These are phyloP conservation scores for Anisognathus igniventris DNA, from an alignment of 2,797 vertebrate species.

Conservation along the genomic window DNA sequence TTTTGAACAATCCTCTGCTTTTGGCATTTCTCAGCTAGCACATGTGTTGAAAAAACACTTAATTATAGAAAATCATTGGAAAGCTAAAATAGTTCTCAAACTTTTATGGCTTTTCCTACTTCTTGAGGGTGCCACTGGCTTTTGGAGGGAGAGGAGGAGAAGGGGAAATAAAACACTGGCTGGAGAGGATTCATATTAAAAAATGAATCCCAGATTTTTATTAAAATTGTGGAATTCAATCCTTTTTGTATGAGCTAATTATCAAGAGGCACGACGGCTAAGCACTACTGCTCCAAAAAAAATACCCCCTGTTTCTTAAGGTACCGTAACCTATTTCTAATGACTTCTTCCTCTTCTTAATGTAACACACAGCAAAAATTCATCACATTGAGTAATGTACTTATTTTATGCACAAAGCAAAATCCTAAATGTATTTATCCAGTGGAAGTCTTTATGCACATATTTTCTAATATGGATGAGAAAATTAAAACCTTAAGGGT, in stretches of 20 bases:
- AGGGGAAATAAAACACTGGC: background rate
- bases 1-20: conserved; percentile 44
- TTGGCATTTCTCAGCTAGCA: conserved; percentile 49
- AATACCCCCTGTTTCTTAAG: background rate
- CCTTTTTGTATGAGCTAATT: background rate
- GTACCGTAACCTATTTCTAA: background rate
- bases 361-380: conserved; percentile 22
- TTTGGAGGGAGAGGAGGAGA: background rate
- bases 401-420: conserved; percentile 55
- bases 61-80: conserved; percentile 65
- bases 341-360: background rate
- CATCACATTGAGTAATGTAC: conserved; percentile 47
- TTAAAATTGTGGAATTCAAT: background rate
- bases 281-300: background rate
- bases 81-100: conserved; percentile 68
- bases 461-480: conserved; percentile 60
- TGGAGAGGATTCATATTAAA: background rate
- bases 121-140: conserved; percentile 19
- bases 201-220: background rate
- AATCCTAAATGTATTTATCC: conserved; percentile 52
- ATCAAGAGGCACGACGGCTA: background rate
- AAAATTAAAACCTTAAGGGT: conserved; percentile 63
- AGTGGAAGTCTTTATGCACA: conserved; percentile 48
- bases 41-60: conserved; percentile 54
- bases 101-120: conserved; percentile 40